Base-by-base conservation (phyloP, 1,140 invertebrate species). In the Cydia fagiglandana region DNA sequence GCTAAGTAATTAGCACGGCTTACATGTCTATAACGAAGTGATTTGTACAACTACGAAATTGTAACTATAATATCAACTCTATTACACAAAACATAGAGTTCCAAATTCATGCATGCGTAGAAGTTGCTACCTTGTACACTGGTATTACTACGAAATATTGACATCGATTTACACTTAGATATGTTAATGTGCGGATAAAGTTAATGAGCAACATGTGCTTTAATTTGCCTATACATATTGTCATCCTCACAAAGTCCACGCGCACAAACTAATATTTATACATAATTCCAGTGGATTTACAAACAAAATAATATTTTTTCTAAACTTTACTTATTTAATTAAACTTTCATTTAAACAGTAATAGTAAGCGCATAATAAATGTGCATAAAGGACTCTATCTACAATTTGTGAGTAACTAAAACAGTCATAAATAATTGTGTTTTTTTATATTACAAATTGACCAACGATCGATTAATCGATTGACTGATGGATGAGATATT, bases 1-100 rank as follows among this genome's bases (percentile, higher is more conserved):
- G 82, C 81, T 76, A 68, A 75, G 76, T 81, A 81, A 85, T 82
- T 82, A 83, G 83, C 76, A 79, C 66, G 76, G 68, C 17, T 24
- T 24, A 61, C 20, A 12, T 56, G n/a, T 17, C 15, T 53, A 17
- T 53, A 24, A 20, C n/a, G 20, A 12, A 53, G 7, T 7, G 50
- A 53, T 53, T 61, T 20, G 17, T 24, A 24, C 53, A 7, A 56
- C 20, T 73, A 66, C 73, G 74, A 76, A 80, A 80, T 78, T 80
- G 64, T 74, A 61, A 76, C 75, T 78, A 74, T 80, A 80, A 84
- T 81, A 10, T 61, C 17, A 24, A 61, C 56, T 24, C 7, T 61
- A n/a, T 61, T 61, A 2, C 56, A 10, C 17, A 24, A 24, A 7
- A 24, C 10, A 61, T 61, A 61, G 4, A 6, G 56, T 61, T 61